A percentile compares a stretch with the other conserved stretches of the same genome.
phyloP scores from a whole-genome alignment of 2,797 vertebrate genomes.

The Chiroxiphia lanceolata region DNA sequence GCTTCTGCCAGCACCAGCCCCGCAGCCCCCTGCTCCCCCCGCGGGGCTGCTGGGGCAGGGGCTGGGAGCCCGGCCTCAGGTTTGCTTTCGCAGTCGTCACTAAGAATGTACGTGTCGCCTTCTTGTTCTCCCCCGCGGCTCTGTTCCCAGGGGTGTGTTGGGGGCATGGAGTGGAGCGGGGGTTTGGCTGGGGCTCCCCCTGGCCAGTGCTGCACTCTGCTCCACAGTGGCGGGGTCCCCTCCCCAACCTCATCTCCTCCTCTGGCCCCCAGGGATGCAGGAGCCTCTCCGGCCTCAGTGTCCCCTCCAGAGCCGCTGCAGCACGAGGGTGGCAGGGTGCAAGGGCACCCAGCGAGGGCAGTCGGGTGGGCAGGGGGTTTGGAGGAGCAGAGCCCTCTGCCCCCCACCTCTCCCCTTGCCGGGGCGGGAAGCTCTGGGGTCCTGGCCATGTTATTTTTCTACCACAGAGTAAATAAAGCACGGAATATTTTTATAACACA shows the following conservation, averaged over 20 bases:
- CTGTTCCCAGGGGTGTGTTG: not conserved
- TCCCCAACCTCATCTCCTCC: not conserved
- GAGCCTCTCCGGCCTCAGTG: not conserved
- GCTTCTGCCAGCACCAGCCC: conserved; percentile 40
- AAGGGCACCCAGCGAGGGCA: not conserved
- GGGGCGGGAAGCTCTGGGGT: not conserved
- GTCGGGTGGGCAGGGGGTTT: not conserved
- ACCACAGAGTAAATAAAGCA: conserved; percentile 76
- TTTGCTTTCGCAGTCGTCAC: conserved; percentile 30
- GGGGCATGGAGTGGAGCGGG: not conserved
- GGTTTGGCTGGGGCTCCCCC: not conserved
- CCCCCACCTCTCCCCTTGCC: not conserved
- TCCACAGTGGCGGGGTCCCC: not conserved
- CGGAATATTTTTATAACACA: conserved; percentile 80
- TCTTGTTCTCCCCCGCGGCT: not conserved
- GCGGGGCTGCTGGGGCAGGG: not conserved
- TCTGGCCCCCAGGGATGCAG: not conserved
- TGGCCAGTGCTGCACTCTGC: not conserved
- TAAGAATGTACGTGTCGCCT: conserved; percentile 32
- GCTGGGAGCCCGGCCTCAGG: not conserved
- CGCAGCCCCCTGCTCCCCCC: not conserved
- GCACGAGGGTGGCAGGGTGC: accelerated
- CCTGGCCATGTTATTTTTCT: conserved; percentile 78
- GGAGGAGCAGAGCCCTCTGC: not conserved
- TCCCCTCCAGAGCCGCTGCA: not conserved